phyloP scores from a whole-genome alignment of 2,113 vertebrate genomes.

The Otocyon megalotis region DNA sequence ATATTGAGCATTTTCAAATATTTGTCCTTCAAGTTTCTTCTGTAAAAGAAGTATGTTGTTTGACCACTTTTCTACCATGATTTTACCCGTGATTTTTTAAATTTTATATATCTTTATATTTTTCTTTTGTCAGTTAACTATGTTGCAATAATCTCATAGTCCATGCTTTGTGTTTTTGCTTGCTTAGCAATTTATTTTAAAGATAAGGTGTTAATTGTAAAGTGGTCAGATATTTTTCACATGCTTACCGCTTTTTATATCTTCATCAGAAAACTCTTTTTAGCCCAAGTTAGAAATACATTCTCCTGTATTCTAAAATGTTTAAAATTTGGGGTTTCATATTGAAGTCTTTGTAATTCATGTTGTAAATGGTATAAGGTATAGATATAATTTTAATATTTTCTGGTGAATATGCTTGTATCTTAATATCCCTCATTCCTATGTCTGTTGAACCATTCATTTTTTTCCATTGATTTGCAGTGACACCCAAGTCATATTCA shows the following conservation, averaged over 20 bases:
- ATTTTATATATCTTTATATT: not conserved
- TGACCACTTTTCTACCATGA: not conserved
- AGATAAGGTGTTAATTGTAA: not conserved
- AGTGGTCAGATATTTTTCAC: conserved; percentile 16
- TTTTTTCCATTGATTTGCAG: not conserved
- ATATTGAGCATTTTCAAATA: not conserved
- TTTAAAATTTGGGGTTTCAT: not conserved
- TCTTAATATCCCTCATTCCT: not conserved
- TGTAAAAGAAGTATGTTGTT: not conserved
- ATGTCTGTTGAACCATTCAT: not conserved
- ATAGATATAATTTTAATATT: not conserved
- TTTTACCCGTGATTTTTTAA: not conserved
- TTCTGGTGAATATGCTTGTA: not conserved
- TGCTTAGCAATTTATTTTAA: conserved; percentile 24
- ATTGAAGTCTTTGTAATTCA: not conserved
- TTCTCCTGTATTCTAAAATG: not conserved
- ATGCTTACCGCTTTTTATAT: not conserved
- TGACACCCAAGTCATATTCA: not conserved
- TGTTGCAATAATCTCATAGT: not conserved
- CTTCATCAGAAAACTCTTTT: not conserved
- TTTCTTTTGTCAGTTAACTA: not conserved
- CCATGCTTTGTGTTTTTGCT: not conserved
- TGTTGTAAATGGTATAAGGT: not conserved
- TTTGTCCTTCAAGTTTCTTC: not conserved
- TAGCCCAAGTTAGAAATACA: not conserved